phyloP scores from a whole-genome alignment of 2,113 vertebrate genomes.

The Lonchura striata region DNA sequence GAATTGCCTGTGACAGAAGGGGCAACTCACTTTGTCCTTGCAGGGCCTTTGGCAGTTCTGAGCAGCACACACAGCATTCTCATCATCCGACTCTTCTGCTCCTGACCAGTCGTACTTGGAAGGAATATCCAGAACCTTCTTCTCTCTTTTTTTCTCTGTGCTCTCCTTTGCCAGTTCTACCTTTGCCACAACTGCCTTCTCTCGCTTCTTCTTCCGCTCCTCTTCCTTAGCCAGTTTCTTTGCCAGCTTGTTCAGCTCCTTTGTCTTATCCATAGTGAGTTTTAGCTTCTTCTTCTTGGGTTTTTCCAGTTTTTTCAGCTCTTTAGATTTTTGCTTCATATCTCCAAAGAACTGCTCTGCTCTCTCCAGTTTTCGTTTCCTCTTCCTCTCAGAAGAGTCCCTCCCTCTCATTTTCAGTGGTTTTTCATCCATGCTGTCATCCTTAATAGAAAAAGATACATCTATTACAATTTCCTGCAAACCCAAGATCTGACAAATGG shows the following conservation, averaged over 20 bases:
- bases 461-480: background rate
- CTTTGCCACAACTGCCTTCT: slow-evolving; percentile 87
- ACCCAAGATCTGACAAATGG: background rate
- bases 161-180: slow-evolving; percentile 86
- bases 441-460: slow-evolving; percentile 70
- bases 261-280: slow-evolving; percentile 89
- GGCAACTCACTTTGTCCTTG: slow-evolving; percentile 91
- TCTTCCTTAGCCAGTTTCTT: slow-evolving; percentile 95
- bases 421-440: slow-evolving; percentile 89
- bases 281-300: slow-evolving; percentile 98
- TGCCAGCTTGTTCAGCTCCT: slow-evolving; percentile 93
- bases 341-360: slow-evolving; percentile 85
- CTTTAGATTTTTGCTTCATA: slow-evolving; percentile 86
- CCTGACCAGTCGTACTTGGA: slow-evolving; percentile 99
- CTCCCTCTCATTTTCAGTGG: slow-evolving; percentile 90
- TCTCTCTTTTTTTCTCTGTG: slow-evolving; percentile 91
- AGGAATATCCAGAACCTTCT: slow-evolving; percentile 95
- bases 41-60: slow-evolving; percentile 96
- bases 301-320: slow-evolving; percentile 89
- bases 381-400: slow-evolving; percentile 89
- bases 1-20: background rate
- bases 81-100: slow-evolving; percentile 95
- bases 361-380: slow-evolving; percentile 89
- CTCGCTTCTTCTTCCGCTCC: slow-evolving; percentile 92
- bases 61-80: slow-evolving; percentile 94